Percentiles rank a stretch among this genome's conserved stretches.
Evolutionary conservation across 2,797 vertebrate genomes (phyloP).

Genomic region (Ara ararauna): DNA sequence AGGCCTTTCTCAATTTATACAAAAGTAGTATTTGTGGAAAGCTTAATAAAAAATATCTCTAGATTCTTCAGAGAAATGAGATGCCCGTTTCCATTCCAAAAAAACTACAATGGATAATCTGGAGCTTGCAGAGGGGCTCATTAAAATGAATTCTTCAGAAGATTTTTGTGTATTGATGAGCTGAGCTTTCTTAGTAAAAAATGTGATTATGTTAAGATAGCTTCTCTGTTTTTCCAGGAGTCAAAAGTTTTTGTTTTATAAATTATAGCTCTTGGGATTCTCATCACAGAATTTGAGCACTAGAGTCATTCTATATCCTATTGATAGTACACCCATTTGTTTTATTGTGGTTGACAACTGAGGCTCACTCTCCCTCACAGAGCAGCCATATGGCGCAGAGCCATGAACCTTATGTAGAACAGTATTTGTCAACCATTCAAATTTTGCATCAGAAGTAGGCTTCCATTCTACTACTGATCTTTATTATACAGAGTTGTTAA

Average conservation of each 20-base stretch:
- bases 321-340: not conserved
- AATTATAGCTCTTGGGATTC: not conserved
- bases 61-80: not conserved
- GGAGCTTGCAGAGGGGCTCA: not conserved
- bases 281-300: not conserved
- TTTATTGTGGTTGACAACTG: not conserved
- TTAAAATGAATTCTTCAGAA: conserved; percentile 11
- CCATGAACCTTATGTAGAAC: not conserved
- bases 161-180: not conserved
- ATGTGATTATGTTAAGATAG: not conserved
- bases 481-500: not conserved
- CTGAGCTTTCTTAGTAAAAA: not conserved
- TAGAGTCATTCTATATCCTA: not conserved
- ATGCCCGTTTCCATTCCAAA: not conserved
- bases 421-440: not conserved
- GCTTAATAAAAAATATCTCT: not conserved
- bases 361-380: not conserved
- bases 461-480: not conserved
- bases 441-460: not conserved
- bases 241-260: not conserved
- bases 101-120: not conserved
- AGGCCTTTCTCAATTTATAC: conserved; percentile 22
- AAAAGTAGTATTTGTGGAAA: conserved; percentile 57
- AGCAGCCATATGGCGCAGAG: not conserved
- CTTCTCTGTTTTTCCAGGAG: not conserved